phyloP scores from a whole-genome alignment of 2,888 invertebrate genomes.

The Balanococcus diminutus region DNA sequence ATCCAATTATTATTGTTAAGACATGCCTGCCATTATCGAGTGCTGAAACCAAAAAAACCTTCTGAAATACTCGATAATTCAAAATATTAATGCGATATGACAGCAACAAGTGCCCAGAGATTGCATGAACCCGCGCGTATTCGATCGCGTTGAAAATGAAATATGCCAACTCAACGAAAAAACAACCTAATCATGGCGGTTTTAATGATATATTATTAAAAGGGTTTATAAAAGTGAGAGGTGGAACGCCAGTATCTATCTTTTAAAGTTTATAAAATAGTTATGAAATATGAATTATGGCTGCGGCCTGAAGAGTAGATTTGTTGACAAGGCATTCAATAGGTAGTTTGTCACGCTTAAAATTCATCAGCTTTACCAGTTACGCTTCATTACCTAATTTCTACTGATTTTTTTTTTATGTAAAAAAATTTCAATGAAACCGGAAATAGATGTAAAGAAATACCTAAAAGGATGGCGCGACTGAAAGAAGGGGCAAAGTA shows the following conservation, averaged over 20 bases:
- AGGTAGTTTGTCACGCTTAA: neutral
- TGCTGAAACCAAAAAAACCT: neutral
- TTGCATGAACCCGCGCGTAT: neutral
- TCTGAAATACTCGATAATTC: neutral
- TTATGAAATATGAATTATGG: neutral
- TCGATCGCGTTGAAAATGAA: neutral
- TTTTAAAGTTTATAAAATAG: neutral
- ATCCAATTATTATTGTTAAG: neutral
- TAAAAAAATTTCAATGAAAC: neutral
- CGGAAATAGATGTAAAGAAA: too few relatives aligned
- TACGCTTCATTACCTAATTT: too few relatives aligned
- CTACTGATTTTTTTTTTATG: too few relatives aligned
- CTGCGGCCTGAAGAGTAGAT: neutral
- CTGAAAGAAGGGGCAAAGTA: too few relatives aligned
- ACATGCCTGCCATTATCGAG: neutral
- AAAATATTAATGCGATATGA: neutral
- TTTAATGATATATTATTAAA: neutral
- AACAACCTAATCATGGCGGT: neutral
- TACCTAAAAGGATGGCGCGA: too few relatives aligned
- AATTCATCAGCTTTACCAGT: neutral
- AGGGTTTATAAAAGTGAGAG: neutral
- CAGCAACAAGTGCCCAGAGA: neutral
- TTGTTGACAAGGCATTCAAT: neutral
- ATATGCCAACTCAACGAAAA: neutral
- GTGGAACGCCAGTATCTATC: neutral